phyloP scores from a whole-genome alignment of 1,140 invertebrate species.

The Camponotus floridanus region DNA sequence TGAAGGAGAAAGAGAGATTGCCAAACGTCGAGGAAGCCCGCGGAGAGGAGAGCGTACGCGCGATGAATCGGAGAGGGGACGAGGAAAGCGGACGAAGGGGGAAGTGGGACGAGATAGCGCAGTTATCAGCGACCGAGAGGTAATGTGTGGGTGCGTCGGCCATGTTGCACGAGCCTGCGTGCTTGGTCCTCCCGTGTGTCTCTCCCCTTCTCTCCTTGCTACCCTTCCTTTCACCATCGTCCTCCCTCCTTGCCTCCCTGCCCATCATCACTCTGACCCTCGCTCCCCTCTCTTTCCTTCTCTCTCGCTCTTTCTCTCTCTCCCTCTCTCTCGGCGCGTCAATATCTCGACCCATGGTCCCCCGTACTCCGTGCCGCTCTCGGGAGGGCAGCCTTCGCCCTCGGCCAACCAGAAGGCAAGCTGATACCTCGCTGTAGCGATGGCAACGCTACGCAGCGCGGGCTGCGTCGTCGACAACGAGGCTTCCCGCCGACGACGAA shows the following conservation, averaged over 20 bases:
- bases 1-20: conserved; percentile 29
- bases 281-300: conserved; percentile 20
- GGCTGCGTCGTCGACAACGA: conserved; percentile 57
- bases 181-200: conserved; percentile 73
- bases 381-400: conserved; percentile 71
- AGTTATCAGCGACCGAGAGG: conserved; percentile 72
- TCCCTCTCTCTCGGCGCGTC: conserved; percentile 70
- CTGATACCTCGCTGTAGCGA: conserved; percentile 82
- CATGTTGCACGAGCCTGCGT: conserved; percentile 82
- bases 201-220: conserved; percentile 43
- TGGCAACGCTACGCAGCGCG: conserved; percentile 78
- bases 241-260: conserved; percentile 61
- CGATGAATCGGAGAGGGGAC: neutral
- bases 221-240: conserved; percentile 21
- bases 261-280: conserved; percentile 28
- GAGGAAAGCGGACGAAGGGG: neutral
- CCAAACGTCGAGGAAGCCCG: conserved; percentile 62
- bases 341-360: conserved; percentile 74
- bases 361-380: conserved; percentile 63
- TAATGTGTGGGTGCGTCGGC: conserved; percentile 76
- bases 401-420: conserved; percentile 80
- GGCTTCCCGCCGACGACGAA: conserved; percentile 55
- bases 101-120: conserved; percentile 43
- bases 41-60: neutral
- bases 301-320: conserved; percentile 2